Percentiles rank a stretch among this genome's conserved stretches.
phyloP scores from a whole-genome alignment of 2,797 vertebrate species.

The Ctenosaura bakeri region DNA sequence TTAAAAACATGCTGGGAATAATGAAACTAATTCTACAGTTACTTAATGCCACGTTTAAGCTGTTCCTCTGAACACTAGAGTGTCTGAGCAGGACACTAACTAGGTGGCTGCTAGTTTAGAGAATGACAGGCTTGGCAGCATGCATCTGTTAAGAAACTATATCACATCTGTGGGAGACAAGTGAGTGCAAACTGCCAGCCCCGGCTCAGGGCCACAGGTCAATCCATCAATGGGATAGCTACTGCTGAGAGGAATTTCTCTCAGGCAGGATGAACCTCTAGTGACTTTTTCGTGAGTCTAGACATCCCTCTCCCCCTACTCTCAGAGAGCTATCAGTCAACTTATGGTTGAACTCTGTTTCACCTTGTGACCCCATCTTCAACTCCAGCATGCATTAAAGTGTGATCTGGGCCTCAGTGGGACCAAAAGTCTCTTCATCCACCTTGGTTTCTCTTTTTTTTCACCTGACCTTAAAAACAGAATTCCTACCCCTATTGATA shows the following conservation, averaged over 20 bases:
- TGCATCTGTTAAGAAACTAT: slow-evolving; percentile 57
- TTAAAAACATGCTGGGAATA: neutral
- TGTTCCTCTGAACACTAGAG: slow-evolving; percentile 25
- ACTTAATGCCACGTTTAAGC: neutral
- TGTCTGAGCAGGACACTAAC: neutral
- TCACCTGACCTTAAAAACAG: slow-evolving; percentile 14
- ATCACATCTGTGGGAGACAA: slow-evolving; percentile 61
- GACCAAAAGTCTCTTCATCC: slow-evolving; percentile 49
- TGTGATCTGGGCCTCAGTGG: slow-evolving; percentile 45
- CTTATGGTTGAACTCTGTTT: slow-evolving; percentile 83
- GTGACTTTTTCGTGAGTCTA: slow-evolving; percentile 69
- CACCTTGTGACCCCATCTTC: slow-evolving; percentile 84
- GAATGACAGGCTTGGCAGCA: neutral
- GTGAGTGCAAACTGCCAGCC: slow-evolving; percentile 36
- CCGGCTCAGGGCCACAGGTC: slow-evolving; percentile 32
- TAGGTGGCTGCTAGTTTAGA: neutral
- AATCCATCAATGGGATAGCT: slow-evolving; percentile 77
- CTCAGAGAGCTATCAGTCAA: slow-evolving; percentile 73
- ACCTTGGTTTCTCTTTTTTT: neutral
- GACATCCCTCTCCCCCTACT: slow-evolving; percentile 38
- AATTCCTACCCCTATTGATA: slow-evolving; percentile 33
- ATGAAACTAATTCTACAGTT: accelerated
- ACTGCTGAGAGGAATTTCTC: slow-evolving; percentile 74
- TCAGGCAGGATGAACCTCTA: slow-evolving; percentile 74
- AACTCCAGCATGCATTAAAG: slow-evolving; percentile 72